These are phyloP conservation scores for Hetaerina titia DNA, from an alignment of 2,888 invertebrate species.

Conservation along the genomic window DNA sequence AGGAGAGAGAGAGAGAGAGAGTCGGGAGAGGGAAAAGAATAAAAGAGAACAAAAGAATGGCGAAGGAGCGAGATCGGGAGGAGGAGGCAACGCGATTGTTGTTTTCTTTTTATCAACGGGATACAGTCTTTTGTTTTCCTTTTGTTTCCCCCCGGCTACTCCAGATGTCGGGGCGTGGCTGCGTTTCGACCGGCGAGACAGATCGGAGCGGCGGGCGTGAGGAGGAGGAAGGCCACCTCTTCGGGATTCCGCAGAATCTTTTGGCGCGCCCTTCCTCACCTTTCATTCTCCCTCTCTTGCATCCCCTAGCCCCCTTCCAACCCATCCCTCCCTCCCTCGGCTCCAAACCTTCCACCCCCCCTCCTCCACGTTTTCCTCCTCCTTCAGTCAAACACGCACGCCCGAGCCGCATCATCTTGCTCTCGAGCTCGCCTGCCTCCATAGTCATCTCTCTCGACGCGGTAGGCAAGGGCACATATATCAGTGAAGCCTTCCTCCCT, in stretches of 20 bases:
- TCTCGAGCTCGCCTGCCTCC: neutral
- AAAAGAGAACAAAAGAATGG: neutral
- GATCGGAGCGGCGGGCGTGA: neutral
- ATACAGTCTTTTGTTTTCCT: neutral
- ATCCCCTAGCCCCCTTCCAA: neutral
- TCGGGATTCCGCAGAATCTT: slow-evolving; percentile 38
- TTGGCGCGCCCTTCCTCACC: slow-evolving; percentile 30
- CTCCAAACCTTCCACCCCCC: neutral
- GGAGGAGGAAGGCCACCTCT: neutral
- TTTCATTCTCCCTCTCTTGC: neutral
- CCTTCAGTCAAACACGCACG: neutral
- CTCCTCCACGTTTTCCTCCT: neutral
- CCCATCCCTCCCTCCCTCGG: neutral
- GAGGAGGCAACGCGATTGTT: neutral
- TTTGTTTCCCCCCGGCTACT: slow-evolving; percentile 21
- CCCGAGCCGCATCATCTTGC: neutral
- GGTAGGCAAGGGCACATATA: too few species aligned
- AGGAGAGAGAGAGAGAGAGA: neutral
- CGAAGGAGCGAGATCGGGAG: neutral
- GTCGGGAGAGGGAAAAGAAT: neutral
- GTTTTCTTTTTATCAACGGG: slow-evolving; percentile 19
- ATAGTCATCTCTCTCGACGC: neutral
- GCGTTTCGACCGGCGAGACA: slow-evolving; percentile 44
- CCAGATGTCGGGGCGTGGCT: slow-evolving; percentile 66
- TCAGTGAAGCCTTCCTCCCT: too few species aligned